Evolutionary conservation across 2,797 vertebrate genomes (phyloP).

Genomic region (Taenioides sp.): DNA sequence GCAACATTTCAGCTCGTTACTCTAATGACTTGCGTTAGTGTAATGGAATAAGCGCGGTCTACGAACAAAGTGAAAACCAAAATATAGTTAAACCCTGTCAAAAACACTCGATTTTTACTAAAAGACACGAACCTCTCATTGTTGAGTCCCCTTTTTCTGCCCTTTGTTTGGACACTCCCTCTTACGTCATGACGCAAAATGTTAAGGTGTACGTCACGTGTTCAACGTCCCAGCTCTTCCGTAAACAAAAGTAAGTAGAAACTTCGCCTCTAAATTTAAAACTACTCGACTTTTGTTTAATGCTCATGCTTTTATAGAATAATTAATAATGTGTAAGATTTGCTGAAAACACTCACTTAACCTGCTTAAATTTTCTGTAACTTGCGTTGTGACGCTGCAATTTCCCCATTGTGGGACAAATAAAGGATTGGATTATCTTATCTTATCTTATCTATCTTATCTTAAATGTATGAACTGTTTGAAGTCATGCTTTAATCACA

Average conservation of each 20-base stretch:
- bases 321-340: neutral
- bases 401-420: no score
- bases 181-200: slow-evolving; percentile 53
- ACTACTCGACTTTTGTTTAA: neutral
- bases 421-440: no score
- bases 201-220: slow-evolving; percentile 29
- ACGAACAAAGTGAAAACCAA: accelerated
- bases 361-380: no score
- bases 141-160: slow-evolving; percentile 61
- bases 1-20: neutral
- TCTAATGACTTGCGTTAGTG: neutral
- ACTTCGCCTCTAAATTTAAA: neutral
- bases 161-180: slow-evolving; percentile 69
- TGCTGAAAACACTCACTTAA: neutral
- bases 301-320: neutral
- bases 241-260: slow-evolving; percentile 28
- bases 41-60: accelerated
- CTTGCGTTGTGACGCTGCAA: no score
- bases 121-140: slow-evolving; percentile 80
- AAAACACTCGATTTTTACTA: slow-evolving; percentile 9
- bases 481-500: neutral
- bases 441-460: no score
- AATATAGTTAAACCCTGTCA: neutral
- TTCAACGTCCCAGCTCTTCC: slow-evolving; percentile 15
- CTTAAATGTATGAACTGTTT: no score